Evolutionary conservation across 2,888 invertebrate species (phyloP).

Genomic region (Diogma glabrata): DNA sequence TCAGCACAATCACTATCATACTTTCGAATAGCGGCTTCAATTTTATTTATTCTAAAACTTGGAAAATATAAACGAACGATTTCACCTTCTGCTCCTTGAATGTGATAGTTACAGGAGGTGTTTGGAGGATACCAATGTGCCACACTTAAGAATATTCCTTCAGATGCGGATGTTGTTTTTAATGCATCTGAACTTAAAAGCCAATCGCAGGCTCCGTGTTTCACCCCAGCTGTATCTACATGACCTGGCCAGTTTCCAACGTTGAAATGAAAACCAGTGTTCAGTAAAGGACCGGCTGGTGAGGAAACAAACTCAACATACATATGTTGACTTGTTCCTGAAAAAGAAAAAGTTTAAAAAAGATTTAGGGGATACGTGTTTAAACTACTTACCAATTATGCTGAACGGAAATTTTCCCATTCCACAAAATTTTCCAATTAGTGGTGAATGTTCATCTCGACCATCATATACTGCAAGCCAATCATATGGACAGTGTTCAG

Average conservation of each 20-base stretch:
- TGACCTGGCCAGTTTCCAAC: constrained; percentile 91
- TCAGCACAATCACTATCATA: constrained; percentile 85
- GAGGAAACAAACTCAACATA: constrained; percentile 85
- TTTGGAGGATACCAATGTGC: constrained; percentile 92
- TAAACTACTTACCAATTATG: constrained; percentile 52
- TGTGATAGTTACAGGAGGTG: constrained; percentile 82
- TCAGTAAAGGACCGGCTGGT: constrained; percentile 76
- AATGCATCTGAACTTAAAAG: constrained; percentile 71
- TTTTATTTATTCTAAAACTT: constrained; percentile 79
- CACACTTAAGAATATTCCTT: constrained; percentile 81
- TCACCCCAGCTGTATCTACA: constrained; percentile 77
- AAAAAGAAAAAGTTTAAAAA: constrained; percentile 11
- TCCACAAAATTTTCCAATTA: constrained; percentile 84
- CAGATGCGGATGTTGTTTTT: constrained; percentile 64
- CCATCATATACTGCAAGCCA: constrained; percentile 85
- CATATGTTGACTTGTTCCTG: constrained; percentile 71
- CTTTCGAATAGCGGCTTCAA: constrained; percentile 75
- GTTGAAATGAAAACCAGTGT: constrained; percentile 90
- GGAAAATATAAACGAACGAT: constrained; percentile 84
- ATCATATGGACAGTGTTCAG: constrained; percentile 81
- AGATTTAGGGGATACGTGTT: neutral
- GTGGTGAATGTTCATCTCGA: constrained; percentile 72
- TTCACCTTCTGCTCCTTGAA: constrained; percentile 76
- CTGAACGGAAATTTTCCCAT: constrained; percentile 91
- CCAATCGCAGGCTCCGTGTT: constrained; percentile 83